phyloP scores from a whole-genome alignment of 2,113 vertebrate species.

The Pseudorectes ferrugineus region DNA sequence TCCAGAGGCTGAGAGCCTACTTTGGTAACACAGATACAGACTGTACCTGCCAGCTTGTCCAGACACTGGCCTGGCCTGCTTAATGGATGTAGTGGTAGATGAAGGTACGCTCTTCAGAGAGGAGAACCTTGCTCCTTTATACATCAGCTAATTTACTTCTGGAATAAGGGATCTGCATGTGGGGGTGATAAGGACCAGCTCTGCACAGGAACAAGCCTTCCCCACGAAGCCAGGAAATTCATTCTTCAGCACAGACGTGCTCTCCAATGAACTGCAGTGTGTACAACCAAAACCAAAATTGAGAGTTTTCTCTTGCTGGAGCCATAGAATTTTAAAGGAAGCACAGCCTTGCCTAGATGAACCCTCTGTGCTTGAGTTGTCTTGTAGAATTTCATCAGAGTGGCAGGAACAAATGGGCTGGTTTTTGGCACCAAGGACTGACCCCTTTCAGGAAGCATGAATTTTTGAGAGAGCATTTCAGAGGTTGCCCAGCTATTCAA shows the following conservation, averaged over 20 bases:
- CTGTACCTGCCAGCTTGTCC: background rate
- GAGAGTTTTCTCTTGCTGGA: background rate
- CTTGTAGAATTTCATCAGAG: background rate
- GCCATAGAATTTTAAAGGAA: background rate
- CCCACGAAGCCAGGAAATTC: background rate
- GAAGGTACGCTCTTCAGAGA: background rate
- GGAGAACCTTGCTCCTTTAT: background rate
- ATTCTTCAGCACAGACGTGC: background rate
- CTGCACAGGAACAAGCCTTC: background rate
- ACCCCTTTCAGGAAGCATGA: background rate
- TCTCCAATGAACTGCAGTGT: background rate
- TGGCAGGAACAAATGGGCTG: conserved; percentile 22
- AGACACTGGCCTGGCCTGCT: background rate
- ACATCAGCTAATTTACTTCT: background rate
- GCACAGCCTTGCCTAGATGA: background rate
- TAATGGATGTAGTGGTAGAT: background rate
- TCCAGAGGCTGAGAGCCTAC: background rate
- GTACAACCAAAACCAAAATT: background rate
- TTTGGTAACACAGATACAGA: background rate
- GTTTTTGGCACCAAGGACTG: background rate
- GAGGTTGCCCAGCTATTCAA: background rate
- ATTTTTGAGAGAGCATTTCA: background rate
- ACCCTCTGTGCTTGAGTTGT: background rate
- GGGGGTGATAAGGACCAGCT: background rate
- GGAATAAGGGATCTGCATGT: background rate